These are phyloP conservation scores for Halcyon malimbica DNA, from an alignment of 2,113 vertebrate genomes.

Conservation along the genomic window DNA sequence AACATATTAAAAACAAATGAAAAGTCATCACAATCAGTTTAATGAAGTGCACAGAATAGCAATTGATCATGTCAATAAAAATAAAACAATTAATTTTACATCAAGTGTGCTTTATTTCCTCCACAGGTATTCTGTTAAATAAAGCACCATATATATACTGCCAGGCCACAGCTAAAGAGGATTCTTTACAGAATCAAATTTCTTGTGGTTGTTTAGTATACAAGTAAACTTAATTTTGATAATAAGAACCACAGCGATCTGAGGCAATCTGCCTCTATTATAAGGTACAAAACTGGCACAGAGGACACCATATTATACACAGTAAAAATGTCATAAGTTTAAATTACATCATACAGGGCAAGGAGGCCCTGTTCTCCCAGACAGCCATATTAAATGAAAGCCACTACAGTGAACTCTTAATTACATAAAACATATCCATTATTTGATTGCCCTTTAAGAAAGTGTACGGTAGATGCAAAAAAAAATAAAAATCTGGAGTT, in stretches of 20 bases:
- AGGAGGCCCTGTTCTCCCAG: conserved; percentile 86
- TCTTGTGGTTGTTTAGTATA: conserved; percentile 98
- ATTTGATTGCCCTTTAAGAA: conserved; percentile 91
- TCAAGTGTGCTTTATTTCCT: conserved; percentile 97
- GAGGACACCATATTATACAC: conserved; percentile 97
- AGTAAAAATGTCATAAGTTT: conserved; percentile 99
- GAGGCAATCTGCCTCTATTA: conserved; percentile 90
- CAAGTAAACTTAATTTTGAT: conserved; percentile 99
- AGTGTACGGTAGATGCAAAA: conserved; percentile 86
- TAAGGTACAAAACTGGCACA: conserved; percentile 99
- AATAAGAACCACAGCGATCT: conserved; percentile 95
- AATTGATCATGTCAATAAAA: conserved; percentile 90
- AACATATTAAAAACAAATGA: conserved; percentile 79
- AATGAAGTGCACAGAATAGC: conserved; percentile 88
- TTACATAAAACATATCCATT: conserved; percentile 88
- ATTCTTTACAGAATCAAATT: conserved; percentile 99
- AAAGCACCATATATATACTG: conserved; percentile 99
- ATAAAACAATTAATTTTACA: conserved; percentile 99
- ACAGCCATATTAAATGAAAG: conserved; percentile 95
- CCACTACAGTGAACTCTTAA: conserved; percentile 90
- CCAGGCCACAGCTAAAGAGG: conserved; percentile 97
- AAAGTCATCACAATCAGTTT: conserved; percentile 87
- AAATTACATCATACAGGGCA: conserved; percentile 90
- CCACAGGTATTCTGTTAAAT: conserved; percentile 97
- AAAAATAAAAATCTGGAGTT: conserved; percentile 73